Evolutionary conservation across 2,797 vertebrate species (phyloP).

Genomic region (Sandelia bainsii): DNA sequence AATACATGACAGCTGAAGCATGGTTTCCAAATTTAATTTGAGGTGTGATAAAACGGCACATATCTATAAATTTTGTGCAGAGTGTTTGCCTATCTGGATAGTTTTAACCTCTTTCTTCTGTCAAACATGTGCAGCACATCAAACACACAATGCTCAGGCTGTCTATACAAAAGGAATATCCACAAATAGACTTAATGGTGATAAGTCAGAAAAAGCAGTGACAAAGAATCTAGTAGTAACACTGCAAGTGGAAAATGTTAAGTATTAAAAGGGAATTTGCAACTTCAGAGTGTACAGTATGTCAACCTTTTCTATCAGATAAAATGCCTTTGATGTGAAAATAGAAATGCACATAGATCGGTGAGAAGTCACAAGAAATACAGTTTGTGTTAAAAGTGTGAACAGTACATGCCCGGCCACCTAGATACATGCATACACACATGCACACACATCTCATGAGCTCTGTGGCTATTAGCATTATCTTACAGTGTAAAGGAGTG

Average conservation of each 20-base stretch:
- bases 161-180: conserved; percentile 59
- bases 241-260: conserved; percentile 31
- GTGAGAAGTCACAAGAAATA: conserved; percentile 49
- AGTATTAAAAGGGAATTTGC: conserved; percentile 28
- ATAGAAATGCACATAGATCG: conserved; percentile 33
- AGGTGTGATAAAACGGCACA: conserved; percentile 82
- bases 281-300: conserved; percentile 12
- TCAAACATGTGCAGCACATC: conserved; percentile 70
- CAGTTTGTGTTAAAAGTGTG: conserved; percentile 48
- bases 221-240: conserved; percentile 48
- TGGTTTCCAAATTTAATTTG: conserved; percentile 78
- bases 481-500: conserved; percentile 46
- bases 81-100: conserved; percentile 62
- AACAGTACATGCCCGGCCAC: conserved; percentile 41
- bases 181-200: conserved; percentile 65
- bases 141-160: conserved; percentile 52
- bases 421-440: conserved; percentile 20
- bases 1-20: conserved; percentile 81
- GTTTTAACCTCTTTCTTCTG: conserved; percentile 66
- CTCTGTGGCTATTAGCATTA: conserved; percentile 30
- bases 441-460: conserved; percentile 34
- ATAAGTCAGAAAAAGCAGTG: conserved; percentile 48
- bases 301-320: conserved; percentile 35
- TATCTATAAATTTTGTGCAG: conserved; percentile 79
- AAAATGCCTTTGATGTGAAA: conserved; percentile 46